Evolutionary conservation across 2,113 vertebrate species (phyloP), one percentile per base, ranked within the genome.

Genomic region (Poecilia latipinna): DNA sequence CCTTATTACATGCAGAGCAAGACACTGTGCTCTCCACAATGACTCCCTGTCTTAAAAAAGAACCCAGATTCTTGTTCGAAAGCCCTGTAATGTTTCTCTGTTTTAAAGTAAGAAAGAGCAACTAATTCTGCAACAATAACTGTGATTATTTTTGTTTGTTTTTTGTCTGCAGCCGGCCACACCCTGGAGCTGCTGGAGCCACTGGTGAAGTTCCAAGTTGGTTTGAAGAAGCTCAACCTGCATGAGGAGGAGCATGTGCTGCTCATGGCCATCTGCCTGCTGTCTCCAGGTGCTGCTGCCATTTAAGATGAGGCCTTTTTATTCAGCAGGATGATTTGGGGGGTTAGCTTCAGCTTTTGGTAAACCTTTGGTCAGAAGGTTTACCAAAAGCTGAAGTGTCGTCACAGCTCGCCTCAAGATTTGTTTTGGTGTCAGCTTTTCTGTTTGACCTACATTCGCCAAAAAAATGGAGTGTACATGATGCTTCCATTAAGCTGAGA

Each of bases 201-300:
- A 0, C 95, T 99, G 31, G 92, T 99, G 76, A 99, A 98, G 84
- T 99, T 99, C 93, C 98, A 99, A 92, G 92, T 99, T 28, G 95
- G 96, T 28, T 77, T 99, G 84, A 99, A 99, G 94, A 99, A 99
- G 90, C 94, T 99, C 84, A 95, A 95, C 86, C 93, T 99, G 32
- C 96, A 97, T 0, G 97, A 99, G 82, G 96, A 97, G 78, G 98
- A 99, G 64, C 98, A 99, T 0, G 97, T 99, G 75, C 93, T 99
- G 78, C 96, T 99, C 62, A 99, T 99, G 98, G 97, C 96, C 89
- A 98, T 99, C 95, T 99, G 98, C 91, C 93, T 99, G 83, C 94
- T 99, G 68, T 99, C 97, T 77, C 97, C 98, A 93, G 98, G 98
- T 99, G 91, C 68, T 8, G 48, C 73, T 19, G 17, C 12, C 68